These are phyloP conservation scores for Phocides pigmalion DNA, from an alignment of 1,140 invertebrate species.

Conservation along the genomic window DNA sequence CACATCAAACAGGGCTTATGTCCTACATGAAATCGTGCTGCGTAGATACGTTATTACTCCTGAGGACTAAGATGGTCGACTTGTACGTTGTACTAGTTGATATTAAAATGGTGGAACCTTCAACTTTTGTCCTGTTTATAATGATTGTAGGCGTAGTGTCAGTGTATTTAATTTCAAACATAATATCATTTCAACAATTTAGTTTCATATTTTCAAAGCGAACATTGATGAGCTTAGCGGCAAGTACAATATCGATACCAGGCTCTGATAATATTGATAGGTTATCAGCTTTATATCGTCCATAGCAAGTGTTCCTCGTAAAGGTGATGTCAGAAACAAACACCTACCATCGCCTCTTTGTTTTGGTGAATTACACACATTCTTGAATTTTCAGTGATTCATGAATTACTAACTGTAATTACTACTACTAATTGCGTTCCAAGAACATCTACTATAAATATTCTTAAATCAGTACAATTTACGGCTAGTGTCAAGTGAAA, in stretches of 20 bases:
- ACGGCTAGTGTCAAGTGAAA: too few species aligned
- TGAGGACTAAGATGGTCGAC: too few species aligned
- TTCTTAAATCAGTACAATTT: too few species aligned
- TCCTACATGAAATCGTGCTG: too few species aligned
- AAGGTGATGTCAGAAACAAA: constrained; percentile 44
- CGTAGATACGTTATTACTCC: too few species aligned
- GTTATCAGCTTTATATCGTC: constrained; percentile 47
- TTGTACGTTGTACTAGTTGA: too few species aligned
- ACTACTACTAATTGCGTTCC: background rate
- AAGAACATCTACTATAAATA: too few species aligned
- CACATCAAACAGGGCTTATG: too few species aligned
- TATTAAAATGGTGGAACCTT: too few species aligned
- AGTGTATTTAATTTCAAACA: too few species aligned
- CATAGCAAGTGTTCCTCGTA: constrained; percentile 44
- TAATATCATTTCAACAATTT: background rate
- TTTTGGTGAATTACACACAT: constrained; percentile 35
- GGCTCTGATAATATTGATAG: constrained; percentile 44
- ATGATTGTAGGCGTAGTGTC: too few species aligned
- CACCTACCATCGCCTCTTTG: constrained; percentile 33
- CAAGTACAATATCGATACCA: constrained; percentile 40
- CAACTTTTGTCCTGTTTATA: too few species aligned
- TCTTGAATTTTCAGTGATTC: constrained; percentile 12
- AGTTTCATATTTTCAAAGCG: constrained; percentile 10
- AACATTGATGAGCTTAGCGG: constrained; percentile 17
- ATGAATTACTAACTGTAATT: background rate